Base-by-base conservation (phyloP, 2,113 vertebrate genomes). In the Vulpes vulpes region DNA sequence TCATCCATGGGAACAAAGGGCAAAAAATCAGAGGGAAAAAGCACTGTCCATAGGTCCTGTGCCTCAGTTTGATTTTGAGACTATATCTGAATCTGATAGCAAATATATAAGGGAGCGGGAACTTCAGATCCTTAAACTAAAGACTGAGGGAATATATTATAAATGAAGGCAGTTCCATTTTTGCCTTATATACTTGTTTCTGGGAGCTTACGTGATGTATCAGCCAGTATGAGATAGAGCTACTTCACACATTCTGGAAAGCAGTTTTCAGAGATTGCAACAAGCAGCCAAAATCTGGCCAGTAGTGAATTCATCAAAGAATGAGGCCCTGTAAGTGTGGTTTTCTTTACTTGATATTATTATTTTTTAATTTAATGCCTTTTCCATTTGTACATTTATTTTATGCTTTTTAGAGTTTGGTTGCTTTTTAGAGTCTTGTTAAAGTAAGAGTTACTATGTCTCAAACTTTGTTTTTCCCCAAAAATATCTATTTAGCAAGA, bases 361-460 rank as follows among this genome's bases (percentile, higher is more conserved):
- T 62, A 57, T 60, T 93, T 19, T 51, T 59, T 67, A 69, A 60
- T 89, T 79, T 49, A 49, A 51, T 79, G 30, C 17, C n/a, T n/a
- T 84, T 94, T 65, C 73, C 51, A 84, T 92, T 89, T 83, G 49
- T 23, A 57, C 2, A 85, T 60, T 92, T 91, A 88, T 27, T 19
- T 53, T 94, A 32, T 91, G 65, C 25, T 69, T 49, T 88, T 88
- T 65, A 49, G n/a, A 88, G 51, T 95, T 81, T 79, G 59, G 20
- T 53, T 51, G 55, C n/a, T 43, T 43, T 43, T 43, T 43, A 43
- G 43, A 82, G 30, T 94, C 53, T 96, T 94, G 43, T n/a, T 87
- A 85, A 96, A 94, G 81, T 81, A 74, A 67, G 19, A 53, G n/a
- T 94, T 91, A 43, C 27, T 80, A n/a, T 38, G 14, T 92, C 35